Conservation (phyloP, 2,888 invertebrate genomes). For the Megastigmus dorsalis region DNA sequence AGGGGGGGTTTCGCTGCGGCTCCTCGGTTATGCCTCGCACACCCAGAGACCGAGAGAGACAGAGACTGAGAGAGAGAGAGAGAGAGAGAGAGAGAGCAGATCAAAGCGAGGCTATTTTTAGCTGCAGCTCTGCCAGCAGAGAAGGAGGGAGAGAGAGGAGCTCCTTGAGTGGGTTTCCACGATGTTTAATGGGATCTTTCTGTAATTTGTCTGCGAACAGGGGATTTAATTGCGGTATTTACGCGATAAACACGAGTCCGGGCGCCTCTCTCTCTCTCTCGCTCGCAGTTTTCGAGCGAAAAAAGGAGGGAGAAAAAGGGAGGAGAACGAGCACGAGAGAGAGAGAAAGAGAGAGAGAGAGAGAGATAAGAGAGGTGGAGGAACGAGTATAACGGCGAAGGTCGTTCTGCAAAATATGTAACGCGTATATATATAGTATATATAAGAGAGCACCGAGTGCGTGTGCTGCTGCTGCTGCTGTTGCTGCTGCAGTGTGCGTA, state of each 20-base stretch:
- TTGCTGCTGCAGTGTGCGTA: too few relatives aligned
- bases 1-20: too few relatives aligned
- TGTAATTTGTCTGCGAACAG: constrained; percentile 53
- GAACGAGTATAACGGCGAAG: constrained; percentile 30
- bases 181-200: constrained; percentile 53
- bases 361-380: background rate
- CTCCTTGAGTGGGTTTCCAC: constrained; percentile 31
- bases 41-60: too few relatives aligned
- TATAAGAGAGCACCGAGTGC: too few relatives aligned
- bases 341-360: background rate
- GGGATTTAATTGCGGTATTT: constrained; percentile 53
- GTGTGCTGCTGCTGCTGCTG: too few relatives aligned
- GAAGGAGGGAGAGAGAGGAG: background rate
- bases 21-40: background rate
- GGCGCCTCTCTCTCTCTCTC: background rate
- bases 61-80: too few relatives aligned
- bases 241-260: constrained; percentile 49
- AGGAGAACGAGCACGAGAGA: background rate
- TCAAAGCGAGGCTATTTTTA: constrained; percentile 35
- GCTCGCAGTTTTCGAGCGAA: background rate
- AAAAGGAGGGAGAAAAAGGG: background rate
- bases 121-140: background rate
- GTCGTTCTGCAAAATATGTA: constrained; percentile 36
- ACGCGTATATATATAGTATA: background rate
- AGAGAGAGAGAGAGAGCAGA: too few relatives aligned